Evolutionary conservation across 2,113 vertebrate species (phyloP), one percentile per base, ranked within the genome.

Genomic region (Neotragus moschatus): DNA sequence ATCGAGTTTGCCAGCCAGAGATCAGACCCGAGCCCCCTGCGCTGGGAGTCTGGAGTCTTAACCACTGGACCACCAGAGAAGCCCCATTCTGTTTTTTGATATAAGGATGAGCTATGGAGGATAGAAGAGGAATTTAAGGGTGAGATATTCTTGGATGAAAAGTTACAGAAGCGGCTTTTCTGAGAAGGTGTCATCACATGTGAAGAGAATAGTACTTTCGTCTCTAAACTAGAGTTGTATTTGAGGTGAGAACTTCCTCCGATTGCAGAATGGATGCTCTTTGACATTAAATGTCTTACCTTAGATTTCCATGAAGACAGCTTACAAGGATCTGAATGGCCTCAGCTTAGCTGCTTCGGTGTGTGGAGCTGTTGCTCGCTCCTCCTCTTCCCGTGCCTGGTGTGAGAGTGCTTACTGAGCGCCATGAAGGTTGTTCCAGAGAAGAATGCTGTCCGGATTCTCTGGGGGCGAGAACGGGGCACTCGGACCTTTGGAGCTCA

Each of bases 391-490:
- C 79, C 4, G 87, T 97, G 91, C 89, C 9, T 97, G 98, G 97
- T 89, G 96, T 99, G 98, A 98, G 96, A 14, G 98, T 98, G 97
- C 93, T 80, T 19, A 45, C 97, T 97, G 96, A 98, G 98, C 97
- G 92, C 98, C 97, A 99, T 98, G 99, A 99, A 99, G 99, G 99
- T 99, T 84, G 98, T 99, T 96, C 99, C 99, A n/a, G 99, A 99
- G 98, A 99, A 99, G 99, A 99, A 99, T 96, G 99, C 99, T 1
- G 99, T 99, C 84, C 99, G 99, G 97, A 99, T 99, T 98, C 99
- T 99, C 95, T 99, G 99, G 96, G 99, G 99, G 94, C 99, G 99
- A 98, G 99, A 99, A 98, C 99, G 99, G 17, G 99, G 99, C 63
- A 99, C 99, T 77, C 99, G 99, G 96, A 98, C 99, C 30, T 98